Evolutionary conservation across 2,797 vertebrate species (phyloP), one percentile per base, ranked within the genome.

Genomic region (Meriones psammophilus): DNA sequence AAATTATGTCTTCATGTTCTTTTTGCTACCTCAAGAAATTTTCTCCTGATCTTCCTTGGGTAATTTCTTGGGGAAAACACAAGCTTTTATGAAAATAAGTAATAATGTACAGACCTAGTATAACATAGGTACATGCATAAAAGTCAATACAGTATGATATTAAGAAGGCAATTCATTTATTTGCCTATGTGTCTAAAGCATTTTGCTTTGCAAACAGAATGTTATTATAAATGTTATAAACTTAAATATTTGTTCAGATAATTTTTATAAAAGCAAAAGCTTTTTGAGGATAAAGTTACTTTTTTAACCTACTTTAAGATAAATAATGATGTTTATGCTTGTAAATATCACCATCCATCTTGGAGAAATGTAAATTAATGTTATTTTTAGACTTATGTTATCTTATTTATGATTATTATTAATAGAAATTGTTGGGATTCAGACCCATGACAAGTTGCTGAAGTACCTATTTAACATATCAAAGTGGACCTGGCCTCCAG

Each of bases 321-420:
- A 71, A 89, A 91, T 12, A 94, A 95, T n/a, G 54, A 81, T 33
- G 5, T 9, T 92, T 83, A 18, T 15, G 66, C n/a, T 92, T 92
- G 24, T 36, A 79, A 84, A 50, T 33, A 78, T n/a, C 30, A 69
- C 15, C 1, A 17, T 30, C 91, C 12, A 26, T 62, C 22, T 77
- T 92, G 4, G 69, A 50, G 14, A 12, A 62, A 87, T 69, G 89
- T 93, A 81, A 93, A 90, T n/a, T 46, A 60, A 77, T 54, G 26
- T 81, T 79, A 64, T 84, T 83, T 86, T 94, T 13, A 77, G 15
- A 71, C 1, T 14, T 46, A 46, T 28, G 5, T 87, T 86, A 74
- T 4, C 36, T 94, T 76, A 84, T 90, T 58, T 81, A 71, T 79
- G 2, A 20, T 60, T 54, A 62, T 87, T 85, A 77, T 54, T 93